phyloP scores from a whole-genome alignment of 2,797 vertebrate species.

The Scleropages formosus region DNA sequence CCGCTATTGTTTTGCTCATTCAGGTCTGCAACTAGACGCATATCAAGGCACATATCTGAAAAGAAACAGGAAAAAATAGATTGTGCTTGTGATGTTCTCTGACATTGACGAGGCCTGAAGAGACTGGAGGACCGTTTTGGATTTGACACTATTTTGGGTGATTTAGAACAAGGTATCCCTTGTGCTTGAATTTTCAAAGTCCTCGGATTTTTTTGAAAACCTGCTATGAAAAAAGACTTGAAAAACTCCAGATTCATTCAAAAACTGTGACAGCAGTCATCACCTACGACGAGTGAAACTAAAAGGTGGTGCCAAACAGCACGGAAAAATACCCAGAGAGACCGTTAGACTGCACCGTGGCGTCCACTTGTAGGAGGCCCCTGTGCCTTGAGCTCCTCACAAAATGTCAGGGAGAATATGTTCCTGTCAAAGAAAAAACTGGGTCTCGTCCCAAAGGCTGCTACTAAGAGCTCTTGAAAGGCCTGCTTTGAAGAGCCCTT shows the following conservation, averaged over 20 bases:
- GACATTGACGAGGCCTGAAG: neutral
- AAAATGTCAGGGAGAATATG: slow-evolving; percentile 50
- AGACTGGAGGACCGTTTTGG: neutral
- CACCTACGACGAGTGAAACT: no score
- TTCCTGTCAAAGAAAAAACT: slow-evolving; percentile 45
- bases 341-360: neutral
- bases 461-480: slow-evolving; percentile 58
- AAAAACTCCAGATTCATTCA: no score
- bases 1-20: neutral
- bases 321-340: neutral
- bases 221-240: neutral
- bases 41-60: neutral
- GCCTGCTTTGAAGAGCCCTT: slow-evolving; percentile 35
- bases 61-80: neutral
- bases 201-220: neutral
- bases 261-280: no score
- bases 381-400: slow-evolving; percentile 17
- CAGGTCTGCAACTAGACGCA: neutral
- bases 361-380: slow-evolving; percentile 1
- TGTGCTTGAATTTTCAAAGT: neutral
- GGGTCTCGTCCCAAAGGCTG: slow-evolving; percentile 44
- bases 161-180: neutral
- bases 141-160: neutral
- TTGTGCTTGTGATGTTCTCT: neutral
- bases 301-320: neutral